Evolutionary conservation across 2,888 invertebrate species (phyloP).

Genomic region (Drosophila incognita): DNA sequence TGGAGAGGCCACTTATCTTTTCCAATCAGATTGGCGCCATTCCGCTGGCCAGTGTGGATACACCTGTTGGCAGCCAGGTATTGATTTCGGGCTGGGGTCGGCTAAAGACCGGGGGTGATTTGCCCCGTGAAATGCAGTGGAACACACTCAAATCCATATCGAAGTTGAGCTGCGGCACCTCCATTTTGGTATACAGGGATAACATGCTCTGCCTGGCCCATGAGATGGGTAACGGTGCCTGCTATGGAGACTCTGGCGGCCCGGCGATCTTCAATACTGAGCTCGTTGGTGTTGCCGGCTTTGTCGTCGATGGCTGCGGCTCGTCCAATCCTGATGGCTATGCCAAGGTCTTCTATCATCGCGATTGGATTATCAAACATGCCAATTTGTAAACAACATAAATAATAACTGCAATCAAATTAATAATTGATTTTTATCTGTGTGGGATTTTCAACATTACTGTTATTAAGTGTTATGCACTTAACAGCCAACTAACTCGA

Average conservation of each 20-base stretch:
- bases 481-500: neutral
- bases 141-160: conserved; percentile 67
- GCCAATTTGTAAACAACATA: conserved; percentile 40
- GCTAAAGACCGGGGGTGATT: conserved; percentile 57
- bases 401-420: neutral
- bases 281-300: conserved; percentile 78
- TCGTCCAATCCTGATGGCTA: conserved; percentile 70
- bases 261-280: conserved; percentile 73
- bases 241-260: conserved; percentile 81
- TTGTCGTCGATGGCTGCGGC: conserved; percentile 75
- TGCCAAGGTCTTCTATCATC: conserved; percentile 68
- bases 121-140: conserved; percentile 66
- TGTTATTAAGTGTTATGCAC: neutral
- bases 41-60: conserved; percentile 56
- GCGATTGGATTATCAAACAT: conserved; percentile 65
- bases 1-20: conserved; percentile 57
- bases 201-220: conserved; percentile 71
- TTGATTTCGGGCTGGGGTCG: conserved; percentile 78
- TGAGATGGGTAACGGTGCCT: conserved; percentile 68
- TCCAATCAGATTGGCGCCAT: conserved; percentile 63
- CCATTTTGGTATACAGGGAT: conserved; percentile 47
- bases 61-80: conserved; percentile 53
- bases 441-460: neutral
- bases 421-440: neutral
- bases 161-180: conserved; percentile 40